Evolutionary conservation across 2,888 invertebrate species (phyloP), one percentile per base, ranked within the genome.

Genomic region (Flexamia atlantica): DNA sequence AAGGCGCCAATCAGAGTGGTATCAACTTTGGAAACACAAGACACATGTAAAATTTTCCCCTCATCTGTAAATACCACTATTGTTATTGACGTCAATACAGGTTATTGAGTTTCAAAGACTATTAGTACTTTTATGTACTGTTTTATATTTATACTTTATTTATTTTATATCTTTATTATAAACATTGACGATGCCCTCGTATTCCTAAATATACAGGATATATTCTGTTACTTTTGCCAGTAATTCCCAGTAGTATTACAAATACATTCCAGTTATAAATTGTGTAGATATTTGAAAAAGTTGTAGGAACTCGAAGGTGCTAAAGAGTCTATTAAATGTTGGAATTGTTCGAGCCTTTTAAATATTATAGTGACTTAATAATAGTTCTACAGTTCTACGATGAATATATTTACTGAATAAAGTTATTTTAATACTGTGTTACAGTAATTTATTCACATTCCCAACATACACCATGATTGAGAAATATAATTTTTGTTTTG

Each of bases 11-110:
- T 89, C 98, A 98, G 91, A 96, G 97, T 87, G 99, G 99, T 84
- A 97, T 98, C 90, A 99, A 97, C 91, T 97, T 99, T 89, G 99
- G 99, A 88, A 98, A 98, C 92, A 98, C 98, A 89, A 94, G 98
- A 91, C 98, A 99, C 92, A 98, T 98, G 97, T 98, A 95, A 95
- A 92, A 30, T 20, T 23, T 20, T 9, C 14, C 2, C 46, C 30
- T 28, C 30, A 10, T 28, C 28, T 64, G 25, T 64, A 57, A 57
- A 57, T 64, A 64, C 64, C 53, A 53, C 17, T 46, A 23, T 23
- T 53, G 53, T 20, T 53, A 53, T 53, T 53, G 53, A 53, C 53
- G 23, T 53, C 53, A 53, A 53, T 53, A 53, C 53, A 53, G 64
- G 64, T 64, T 64, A 64, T 64, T 53, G 53, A 53, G 23, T 53